phyloP scores from a whole-genome alignment of 2,113 vertebrate species.

The Chlorodrepanis virens region DNA sequence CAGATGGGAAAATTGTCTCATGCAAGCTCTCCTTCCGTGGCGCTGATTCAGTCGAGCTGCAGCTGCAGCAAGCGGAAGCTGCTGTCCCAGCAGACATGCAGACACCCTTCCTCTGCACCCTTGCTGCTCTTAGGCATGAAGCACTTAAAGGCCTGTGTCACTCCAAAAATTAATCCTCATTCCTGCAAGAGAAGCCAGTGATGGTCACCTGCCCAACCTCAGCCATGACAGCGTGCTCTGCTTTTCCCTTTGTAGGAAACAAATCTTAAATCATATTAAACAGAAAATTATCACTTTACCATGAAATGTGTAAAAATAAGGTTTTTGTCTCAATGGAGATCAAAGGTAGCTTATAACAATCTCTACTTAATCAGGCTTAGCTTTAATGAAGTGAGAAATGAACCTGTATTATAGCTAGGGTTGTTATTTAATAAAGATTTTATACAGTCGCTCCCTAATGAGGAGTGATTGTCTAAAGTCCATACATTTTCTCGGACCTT shows the following conservation, averaged over 20 bases:
- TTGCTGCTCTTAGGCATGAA: neutral
- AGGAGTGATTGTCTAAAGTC: neutral
- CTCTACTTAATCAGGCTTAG: neutral
- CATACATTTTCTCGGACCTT: neutral
- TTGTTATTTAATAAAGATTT: constrained; percentile 7
- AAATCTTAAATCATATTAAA: neutral
- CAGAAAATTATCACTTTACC: neutral
- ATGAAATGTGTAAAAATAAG: neutral
- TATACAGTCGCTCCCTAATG: neutral
- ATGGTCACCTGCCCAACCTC: neutral
- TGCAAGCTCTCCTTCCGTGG: neutral
- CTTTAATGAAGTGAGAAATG: neutral
- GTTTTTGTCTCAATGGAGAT: neutral
- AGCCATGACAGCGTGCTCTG: accelerated
- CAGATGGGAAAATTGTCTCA: neutral
- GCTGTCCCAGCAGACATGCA: neutral
- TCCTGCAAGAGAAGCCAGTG: neutral
- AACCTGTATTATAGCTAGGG: neutral
- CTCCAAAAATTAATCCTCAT: neutral
- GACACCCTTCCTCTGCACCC: neutral
- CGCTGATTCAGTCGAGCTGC: neutral
- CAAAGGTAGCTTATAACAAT: neutral
- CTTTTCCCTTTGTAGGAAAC: neutral
- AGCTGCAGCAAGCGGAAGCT: neutral
- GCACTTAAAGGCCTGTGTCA: neutral